phyloP scores from a whole-genome alignment of 2,797 vertebrate genomes.

The Nyctalus aviator region DNA sequence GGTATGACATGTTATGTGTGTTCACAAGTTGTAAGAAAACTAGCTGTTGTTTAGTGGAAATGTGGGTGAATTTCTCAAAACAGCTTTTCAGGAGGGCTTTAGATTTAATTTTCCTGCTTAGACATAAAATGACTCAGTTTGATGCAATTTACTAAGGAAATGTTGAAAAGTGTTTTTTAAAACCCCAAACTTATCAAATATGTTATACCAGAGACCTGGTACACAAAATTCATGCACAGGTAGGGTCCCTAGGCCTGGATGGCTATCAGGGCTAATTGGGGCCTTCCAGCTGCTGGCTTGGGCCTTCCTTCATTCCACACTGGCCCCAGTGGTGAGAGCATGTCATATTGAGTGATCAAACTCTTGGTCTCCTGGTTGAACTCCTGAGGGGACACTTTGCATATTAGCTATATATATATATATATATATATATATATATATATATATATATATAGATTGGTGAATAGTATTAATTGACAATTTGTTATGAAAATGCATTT shows the following conservation, averaged over 20 bases:
- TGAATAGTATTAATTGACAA: constrained; percentile 22
- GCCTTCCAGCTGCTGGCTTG: too few species aligned
- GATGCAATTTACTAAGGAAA: constrained; percentile 41
- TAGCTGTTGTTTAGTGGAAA: constrained; percentile 60
- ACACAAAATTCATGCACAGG: too few species aligned
- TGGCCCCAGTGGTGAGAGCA: too few species aligned
- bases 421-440: too few species aligned
- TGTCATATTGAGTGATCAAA: too few species aligned
- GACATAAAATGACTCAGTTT: not conserved
- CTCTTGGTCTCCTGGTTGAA: too few species aligned
- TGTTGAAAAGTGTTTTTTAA: not conserved
- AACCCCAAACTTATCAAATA: not conserved
- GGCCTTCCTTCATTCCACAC: too few species aligned
- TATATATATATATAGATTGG: not conserved
- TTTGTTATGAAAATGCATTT: constrained; percentile 48
- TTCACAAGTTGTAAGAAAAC: constrained; percentile 37
- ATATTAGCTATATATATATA: too few species aligned
- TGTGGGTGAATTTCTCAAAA: constrained; percentile 55
- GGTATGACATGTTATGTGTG: not conserved
- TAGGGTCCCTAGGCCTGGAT: too few species aligned
- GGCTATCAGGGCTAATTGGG: too few species aligned
- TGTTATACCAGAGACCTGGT: not conserved
- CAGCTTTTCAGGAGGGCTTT: not conserved
- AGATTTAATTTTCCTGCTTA: constrained; percentile 16
- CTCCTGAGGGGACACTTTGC: too few species aligned